A percentile compares a stretch with the other conserved stretches of the same genome.
Conservation (phyloP, 2,888 invertebrate genomes). For the Drosophila helvetica region DNA sequence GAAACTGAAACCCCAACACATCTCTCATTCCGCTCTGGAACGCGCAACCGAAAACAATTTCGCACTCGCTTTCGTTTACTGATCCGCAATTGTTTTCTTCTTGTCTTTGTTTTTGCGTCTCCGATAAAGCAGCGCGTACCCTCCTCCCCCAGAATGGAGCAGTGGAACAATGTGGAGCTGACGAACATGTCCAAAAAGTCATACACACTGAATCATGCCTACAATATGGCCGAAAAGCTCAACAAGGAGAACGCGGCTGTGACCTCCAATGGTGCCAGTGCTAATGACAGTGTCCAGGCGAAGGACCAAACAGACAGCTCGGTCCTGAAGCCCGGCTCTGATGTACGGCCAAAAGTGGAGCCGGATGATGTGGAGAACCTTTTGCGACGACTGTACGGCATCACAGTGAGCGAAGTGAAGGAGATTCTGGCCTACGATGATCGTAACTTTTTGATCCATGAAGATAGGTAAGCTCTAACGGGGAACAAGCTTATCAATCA, state of each 20-base stretch:
- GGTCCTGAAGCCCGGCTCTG: conserved; percentile 81
- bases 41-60: conserved; percentile 54
- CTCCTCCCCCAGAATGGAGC: conserved; percentile 67
- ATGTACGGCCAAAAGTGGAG: conserved; percentile 81
- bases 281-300: conserved; percentile 24
- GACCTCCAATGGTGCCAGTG: conserved; percentile 34
- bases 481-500: neutral
- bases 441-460: conserved; percentile 82
- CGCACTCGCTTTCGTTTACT: conserved; percentile 45
- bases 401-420: conserved; percentile 79
- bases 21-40: conserved; percentile 66
- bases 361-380: conserved; percentile 78
- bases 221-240: conserved; percentile 60
- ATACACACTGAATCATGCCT: conserved; percentile 81
- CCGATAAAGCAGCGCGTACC: conserved; percentile 26
- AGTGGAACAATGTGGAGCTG: conserved; percentile 81
- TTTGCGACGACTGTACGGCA: conserved; percentile 82
- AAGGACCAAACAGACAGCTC: conserved; percentile 24
- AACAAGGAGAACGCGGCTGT: conserved; percentile 43
- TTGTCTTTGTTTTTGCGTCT: conserved; percentile 26
- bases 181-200: conserved; percentile 80
- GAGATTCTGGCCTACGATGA: conserved; percentile 84
- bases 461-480: conserved; percentile 81
- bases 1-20: conserved; percentile 49
- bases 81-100: conserved; percentile 19